A percentile compares a stretch with the other conserved stretches of the same genome.
phyloP scores from a whole-genome alignment of 1,140 invertebrate species.

The Macrobrachium rosenbergii region DNA sequence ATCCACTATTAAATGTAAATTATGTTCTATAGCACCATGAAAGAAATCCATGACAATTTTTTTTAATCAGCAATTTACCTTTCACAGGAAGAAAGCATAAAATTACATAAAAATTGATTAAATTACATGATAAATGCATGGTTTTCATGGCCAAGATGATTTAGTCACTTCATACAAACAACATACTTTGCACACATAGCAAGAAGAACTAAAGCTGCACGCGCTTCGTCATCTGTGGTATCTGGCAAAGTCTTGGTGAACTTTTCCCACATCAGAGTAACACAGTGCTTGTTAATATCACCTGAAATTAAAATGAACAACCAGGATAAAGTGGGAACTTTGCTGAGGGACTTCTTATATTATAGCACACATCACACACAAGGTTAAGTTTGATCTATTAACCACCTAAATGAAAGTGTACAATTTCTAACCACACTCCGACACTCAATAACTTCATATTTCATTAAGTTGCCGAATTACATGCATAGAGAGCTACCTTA shows the following conservation, averaged over 20 bases:
- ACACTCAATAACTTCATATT: background rate
- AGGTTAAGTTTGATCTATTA: background rate
- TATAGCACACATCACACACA: too few species aligned
- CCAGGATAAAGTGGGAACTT: background rate
- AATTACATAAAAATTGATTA: too few species aligned
- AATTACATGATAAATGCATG: too few species aligned
- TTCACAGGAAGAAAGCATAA: too few species aligned
- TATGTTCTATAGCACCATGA: too few species aligned
- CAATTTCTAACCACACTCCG: background rate
- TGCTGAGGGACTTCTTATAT: background rate
- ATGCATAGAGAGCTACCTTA: too few species aligned
- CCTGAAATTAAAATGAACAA: constrained; percentile 67
- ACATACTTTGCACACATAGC: constrained; percentile 79
- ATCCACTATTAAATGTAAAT: too few species aligned
- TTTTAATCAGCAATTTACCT: too few species aligned
- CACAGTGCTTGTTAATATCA: constrained; percentile 74
- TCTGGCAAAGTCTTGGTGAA: constrained; percentile 83
- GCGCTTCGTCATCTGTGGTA: constrained; percentile 78
- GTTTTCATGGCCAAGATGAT: background rate
- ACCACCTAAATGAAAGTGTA: too few species aligned
- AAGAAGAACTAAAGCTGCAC: constrained; percentile 79
- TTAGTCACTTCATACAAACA: background rate
- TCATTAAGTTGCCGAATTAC: too few species aligned
- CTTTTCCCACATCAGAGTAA: constrained; percentile 83
- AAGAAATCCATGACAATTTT: too few species aligned